phyloP scores from a whole-genome alignment of 2,797 vertebrate species.

The Okamejei kenojei region DNA sequence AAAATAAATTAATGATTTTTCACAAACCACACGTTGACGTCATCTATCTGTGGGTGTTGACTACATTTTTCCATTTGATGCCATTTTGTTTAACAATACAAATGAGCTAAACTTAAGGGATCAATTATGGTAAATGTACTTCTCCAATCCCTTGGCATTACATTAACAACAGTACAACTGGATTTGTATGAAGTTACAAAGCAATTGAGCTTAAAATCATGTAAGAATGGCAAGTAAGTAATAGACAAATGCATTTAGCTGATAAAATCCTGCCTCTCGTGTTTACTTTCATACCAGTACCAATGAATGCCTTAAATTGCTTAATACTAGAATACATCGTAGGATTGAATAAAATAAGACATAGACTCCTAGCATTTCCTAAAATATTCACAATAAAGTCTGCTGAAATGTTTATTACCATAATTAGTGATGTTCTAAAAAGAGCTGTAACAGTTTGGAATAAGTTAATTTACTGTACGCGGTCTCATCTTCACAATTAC shows the following conservation, averaged over 20 bases:
- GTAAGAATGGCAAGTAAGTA: not conserved
- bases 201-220: conserved; percentile 12
- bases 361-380: not conserved
- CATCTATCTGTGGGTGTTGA: not conserved
- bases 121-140: conserved; percentile 35
- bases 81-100: conserved; percentile 28
- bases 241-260: conserved; percentile 7
- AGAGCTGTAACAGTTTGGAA: not conserved
- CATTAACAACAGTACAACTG: conserved; percentile 24
- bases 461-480: not conserved
- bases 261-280: conserved; percentile 14
- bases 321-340: not conserved
- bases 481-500: not conserved
- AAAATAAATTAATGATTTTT: conserved; percentile 29
- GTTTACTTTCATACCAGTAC: not conserved
- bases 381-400: not conserved
- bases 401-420: conserved; percentile 13
- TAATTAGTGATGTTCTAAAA: conserved; percentile 8
- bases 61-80: conserved; percentile 11
- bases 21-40: not conserved
- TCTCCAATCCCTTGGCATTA: conserved; percentile 16
- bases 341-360: conserved; percentile 4
- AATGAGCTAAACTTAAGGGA: conserved; percentile 24
- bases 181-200: conserved; percentile 36
- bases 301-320: conserved; percentile 1